Evolutionary conservation across 2,113 vertebrate genomes (phyloP), one percentile per base, ranked within the genome.

Genomic region (Pao palembangensis): DNA sequence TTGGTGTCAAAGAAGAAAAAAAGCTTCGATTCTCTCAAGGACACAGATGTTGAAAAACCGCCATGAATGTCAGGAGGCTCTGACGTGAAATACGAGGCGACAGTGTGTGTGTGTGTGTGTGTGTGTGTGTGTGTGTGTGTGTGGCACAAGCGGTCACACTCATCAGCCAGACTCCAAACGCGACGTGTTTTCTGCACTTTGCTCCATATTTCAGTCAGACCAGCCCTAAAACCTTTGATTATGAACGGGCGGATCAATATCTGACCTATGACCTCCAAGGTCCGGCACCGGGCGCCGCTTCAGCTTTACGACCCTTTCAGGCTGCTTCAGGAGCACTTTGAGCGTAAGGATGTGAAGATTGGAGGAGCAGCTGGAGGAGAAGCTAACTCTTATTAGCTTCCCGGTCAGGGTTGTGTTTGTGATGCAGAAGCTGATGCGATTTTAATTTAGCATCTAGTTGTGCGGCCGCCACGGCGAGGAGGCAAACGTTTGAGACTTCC

Each of bases 171-270:
- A 23, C 21, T 23, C 21, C 21, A 23, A 23, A 23, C 21, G 21
- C 21, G 21, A 23, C 21, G 3, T 3, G 21, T 28, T 28, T 28
- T 28, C 25, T 28, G 25, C 25, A 4, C 25, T 28, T 23, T 28
- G 25, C 25, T 28, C 25, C 25, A 76, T 52, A 71, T 69, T 73
- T 83, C 68, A 75, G 51, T 17, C 57, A 57, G 51, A 75, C 64
- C 55, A 20, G 11, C 79, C 79, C 71, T 62, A 77, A 84, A 85
- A 83, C 67, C 71, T 55, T 73, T 79, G 73, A 85, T 86, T 84
- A 88, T 88, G 79, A 87, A 82, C 51, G 69, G 58, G 80, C 85
- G 71, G 73, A 84, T 89, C 86, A 83, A 87, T 88, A 82, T 69
- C 76, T 84, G 86, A 88, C 83, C 85, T 79, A 77, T 86, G 84